A percentile compares a stretch with the other conserved stretches of the same genome.
Evolutionary conservation across 2,113 vertebrate genomes (phyloP).

Genomic region (Mola mola): DNA sequence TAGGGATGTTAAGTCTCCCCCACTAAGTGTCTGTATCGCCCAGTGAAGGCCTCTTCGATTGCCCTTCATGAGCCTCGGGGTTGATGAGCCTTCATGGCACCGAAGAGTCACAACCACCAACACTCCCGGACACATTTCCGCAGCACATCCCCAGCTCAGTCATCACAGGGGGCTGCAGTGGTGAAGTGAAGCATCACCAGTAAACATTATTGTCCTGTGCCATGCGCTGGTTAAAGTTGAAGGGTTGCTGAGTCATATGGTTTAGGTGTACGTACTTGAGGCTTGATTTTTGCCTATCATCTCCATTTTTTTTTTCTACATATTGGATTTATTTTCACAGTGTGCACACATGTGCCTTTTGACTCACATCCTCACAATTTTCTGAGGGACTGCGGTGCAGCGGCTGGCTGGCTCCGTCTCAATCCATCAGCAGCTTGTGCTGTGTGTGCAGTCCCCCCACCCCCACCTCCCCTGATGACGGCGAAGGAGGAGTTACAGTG

Average conservation of each 20-base stretch:
- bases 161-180: slow-evolving; percentile 46
- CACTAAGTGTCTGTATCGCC: slow-evolving; percentile 43
- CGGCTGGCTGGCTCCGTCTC: slow-evolving; percentile 66
- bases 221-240: too few relatives aligned
- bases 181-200: slow-evolving; percentile 26
- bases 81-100: slow-evolving; percentile 50
- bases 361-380: slow-evolving; percentile 36
- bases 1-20: slow-evolving; percentile 11
- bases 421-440: slow-evolving; percentile 77
- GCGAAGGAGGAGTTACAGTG: slow-evolving; percentile 50
- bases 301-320: slow-evolving; percentile 3
- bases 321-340: slow-evolving; percentile 9
- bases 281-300: background rate
- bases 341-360: slow-evolving; percentile 8
- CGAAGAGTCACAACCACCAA: slow-evolving; percentile 32
- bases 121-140: slow-evolving; percentile 10
- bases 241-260: background rate
- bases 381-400: slow-evolving; percentile 50
- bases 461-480: slow-evolving; percentile 3
- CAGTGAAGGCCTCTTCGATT: slow-evolving; percentile 57
- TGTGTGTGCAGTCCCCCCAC: slow-evolving; percentile 67
- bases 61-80: slow-evolving; percentile 33
- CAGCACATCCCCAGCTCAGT: slow-evolving; percentile 32
- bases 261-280: too few relatives aligned
- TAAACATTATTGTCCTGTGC: too few relatives aligned